Evolutionary conservation across 2,888 invertebrate species (phyloP).

Genomic region (Megaustenia siamemsis): DNA sequence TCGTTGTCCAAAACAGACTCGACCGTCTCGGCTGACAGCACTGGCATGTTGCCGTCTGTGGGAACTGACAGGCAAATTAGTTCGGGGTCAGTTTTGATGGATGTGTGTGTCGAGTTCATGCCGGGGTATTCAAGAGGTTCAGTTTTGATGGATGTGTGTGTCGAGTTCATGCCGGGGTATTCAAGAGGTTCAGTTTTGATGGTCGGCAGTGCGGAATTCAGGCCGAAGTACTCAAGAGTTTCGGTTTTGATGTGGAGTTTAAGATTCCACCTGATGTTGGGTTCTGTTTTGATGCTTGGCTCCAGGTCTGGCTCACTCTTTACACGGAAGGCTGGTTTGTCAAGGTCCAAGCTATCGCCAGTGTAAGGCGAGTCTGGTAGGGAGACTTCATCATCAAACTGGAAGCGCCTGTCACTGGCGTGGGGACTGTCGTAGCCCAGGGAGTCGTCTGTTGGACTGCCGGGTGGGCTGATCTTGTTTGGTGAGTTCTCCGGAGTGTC

Average conservation of each 20-base stretch:
- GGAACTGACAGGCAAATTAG: background rate
- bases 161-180: background rate
- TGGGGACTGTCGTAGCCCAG: background rate
- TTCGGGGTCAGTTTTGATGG: background rate
- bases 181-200: background rate
- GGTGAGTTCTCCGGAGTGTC: slow-evolving; percentile 52
- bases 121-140: slow-evolving; percentile 31
- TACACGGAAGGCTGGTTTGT: background rate
- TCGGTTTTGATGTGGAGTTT: slow-evolving; percentile 10
- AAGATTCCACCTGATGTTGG: background rate
- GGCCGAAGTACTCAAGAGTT: background rate
- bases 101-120: background rate
- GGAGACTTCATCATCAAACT: slow-evolving; percentile 12
- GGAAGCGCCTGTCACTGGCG: slow-evolving; percentile 29
- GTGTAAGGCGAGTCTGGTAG: background rate
- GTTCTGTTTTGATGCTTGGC: background rate
- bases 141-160: too few relatives aligned
- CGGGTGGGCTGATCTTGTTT: slow-evolving; percentile 25
- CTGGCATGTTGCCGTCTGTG: slow-evolving; percentile 16
- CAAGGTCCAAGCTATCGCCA: background rate
- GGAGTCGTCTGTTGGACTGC: slow-evolving; percentile 7
- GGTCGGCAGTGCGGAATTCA: background rate
- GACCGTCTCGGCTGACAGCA: slow-evolving; percentile 1
- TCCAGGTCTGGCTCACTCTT: background rate
- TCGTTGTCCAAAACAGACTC: slow-evolving; percentile 20